Conservation (phyloP, 2,113 vertebrate species). For the Aptenodytes forsteri region DNA sequence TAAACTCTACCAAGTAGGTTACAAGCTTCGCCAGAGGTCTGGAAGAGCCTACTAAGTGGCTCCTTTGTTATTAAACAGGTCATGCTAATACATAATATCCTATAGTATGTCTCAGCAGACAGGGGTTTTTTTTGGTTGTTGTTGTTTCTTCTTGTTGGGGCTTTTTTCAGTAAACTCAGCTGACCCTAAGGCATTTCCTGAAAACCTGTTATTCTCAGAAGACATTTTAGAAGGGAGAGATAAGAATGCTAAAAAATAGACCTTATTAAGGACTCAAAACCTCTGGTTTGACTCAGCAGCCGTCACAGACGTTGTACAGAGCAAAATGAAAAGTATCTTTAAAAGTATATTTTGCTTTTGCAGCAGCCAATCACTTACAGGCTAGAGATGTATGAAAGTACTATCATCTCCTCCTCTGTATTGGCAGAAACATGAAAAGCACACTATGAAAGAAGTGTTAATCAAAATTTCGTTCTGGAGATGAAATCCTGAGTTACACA, state of each 20-base stretch:
- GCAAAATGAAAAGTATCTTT: not conserved
- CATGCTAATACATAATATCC: not conserved
- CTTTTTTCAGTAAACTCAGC: not conserved
- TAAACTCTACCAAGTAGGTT: not conserved
- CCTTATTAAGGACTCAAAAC: not conserved
- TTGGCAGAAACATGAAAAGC: not conserved
- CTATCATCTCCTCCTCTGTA: not conserved
- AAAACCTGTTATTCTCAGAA: not conserved
- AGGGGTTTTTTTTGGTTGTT: not conserved
- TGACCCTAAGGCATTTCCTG: not conserved
- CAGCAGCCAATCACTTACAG: not conserved
- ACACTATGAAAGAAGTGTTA: not conserved
- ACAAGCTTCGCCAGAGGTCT: not conserved
- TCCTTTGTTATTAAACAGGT: not conserved
- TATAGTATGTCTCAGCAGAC: not conserved
- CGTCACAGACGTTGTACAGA: not conserved
- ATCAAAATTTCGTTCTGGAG: not conserved
- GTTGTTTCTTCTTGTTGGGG: not conserved
- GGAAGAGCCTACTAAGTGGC: not conserved
- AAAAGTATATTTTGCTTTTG: not conserved
- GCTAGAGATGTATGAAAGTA: not conserved
- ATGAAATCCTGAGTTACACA: not conserved
- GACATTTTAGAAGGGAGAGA: not conserved
- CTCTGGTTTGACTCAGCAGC: not conserved
- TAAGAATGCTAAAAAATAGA: not conserved